phyloP scores from a whole-genome alignment of 2,888 invertebrate species.

The Noctua janthina region DNA sequence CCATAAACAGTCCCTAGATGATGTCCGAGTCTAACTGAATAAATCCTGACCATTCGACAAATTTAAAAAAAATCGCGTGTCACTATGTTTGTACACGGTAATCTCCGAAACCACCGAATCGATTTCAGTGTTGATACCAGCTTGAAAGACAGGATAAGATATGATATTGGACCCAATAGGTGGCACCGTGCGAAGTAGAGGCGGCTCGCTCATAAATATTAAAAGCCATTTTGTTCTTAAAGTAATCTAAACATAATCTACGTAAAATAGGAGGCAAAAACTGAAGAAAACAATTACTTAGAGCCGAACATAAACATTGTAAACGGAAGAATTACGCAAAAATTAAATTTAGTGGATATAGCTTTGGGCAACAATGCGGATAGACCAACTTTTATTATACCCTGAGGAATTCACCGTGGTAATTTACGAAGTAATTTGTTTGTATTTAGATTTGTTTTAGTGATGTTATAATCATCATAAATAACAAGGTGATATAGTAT shows the following conservation, averaged over 20 bases:
- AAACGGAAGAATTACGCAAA: constrained; percentile 28
- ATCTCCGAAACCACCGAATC: too few species aligned
- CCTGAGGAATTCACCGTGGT: constrained; percentile 26
- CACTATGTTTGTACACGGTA: too few species aligned
- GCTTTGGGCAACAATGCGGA: constrained; percentile 34
- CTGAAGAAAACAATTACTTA: constrained; percentile 33
- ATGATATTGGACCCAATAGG: background rate
- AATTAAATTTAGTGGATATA: constrained; percentile 43
- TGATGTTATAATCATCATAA: constrained; percentile 25
- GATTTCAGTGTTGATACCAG: too few species aligned
- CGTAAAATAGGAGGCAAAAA: background rate
- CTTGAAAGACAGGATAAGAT: background rate
- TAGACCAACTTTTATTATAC: constrained; percentile 47
- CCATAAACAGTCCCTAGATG: constrained; percentile 6
- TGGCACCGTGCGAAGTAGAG: background rate
- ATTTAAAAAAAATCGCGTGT: too few species aligned
- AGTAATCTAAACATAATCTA: background rate
- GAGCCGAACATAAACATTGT: constrained; percentile 20
- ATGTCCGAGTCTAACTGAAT: too few species aligned
- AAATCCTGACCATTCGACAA: too few species aligned
- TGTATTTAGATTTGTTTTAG: constrained; percentile 38
- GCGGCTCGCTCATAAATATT: background rate
- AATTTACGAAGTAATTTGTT: constrained; percentile 39
- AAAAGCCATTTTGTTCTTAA: background rate
- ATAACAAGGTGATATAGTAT: background rate